A percentile compares a stretch with the other conserved stretches of the same genome.
Conservation (phyloP, 2,113 vertebrate species). For the Dipodomys stephensi region DNA sequence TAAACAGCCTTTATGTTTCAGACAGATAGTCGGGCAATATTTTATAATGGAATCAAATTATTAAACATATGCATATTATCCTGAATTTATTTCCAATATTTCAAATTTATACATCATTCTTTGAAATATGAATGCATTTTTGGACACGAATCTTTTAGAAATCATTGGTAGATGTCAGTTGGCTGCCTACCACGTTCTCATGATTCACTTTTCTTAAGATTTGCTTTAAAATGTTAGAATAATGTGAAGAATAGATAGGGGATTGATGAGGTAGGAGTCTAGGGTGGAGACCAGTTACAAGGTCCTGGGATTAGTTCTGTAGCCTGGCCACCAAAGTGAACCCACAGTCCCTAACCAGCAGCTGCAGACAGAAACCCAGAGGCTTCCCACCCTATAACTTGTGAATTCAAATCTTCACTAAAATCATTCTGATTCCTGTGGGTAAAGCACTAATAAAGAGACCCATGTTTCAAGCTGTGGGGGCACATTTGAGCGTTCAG, state of each 20-base stretch:
- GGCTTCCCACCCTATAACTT: neutral
- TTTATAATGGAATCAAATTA: constrained; percentile 15
- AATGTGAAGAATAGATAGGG: too few relatives aligned
- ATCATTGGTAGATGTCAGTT: neutral
- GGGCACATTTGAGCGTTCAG: too few relatives aligned
- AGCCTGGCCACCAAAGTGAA: too few relatives aligned
- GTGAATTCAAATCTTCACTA: neutral
- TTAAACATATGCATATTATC: neutral
- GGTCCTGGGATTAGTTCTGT: too few relatives aligned
- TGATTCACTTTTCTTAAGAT: too few relatives aligned
- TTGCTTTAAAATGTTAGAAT: neutral
- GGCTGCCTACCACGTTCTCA: neutral
- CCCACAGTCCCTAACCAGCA: too few relatives aligned
- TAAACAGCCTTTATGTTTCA: neutral
- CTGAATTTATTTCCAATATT: neutral
- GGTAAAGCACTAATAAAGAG: too few relatives aligned
- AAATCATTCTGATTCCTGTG: too few relatives aligned
- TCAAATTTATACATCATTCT: neutral
- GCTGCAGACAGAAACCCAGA: neutral
- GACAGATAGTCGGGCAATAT: neutral
- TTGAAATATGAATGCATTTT: constrained; percentile 1
- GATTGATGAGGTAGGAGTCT: too few relatives aligned
- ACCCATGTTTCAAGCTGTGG: neutral
- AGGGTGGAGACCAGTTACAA: too few relatives aligned
- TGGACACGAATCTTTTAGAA: constrained; percentile 3